phyloP scores from a whole-genome alignment of 2,888 invertebrate species.

The Brenthis ino region DNA sequence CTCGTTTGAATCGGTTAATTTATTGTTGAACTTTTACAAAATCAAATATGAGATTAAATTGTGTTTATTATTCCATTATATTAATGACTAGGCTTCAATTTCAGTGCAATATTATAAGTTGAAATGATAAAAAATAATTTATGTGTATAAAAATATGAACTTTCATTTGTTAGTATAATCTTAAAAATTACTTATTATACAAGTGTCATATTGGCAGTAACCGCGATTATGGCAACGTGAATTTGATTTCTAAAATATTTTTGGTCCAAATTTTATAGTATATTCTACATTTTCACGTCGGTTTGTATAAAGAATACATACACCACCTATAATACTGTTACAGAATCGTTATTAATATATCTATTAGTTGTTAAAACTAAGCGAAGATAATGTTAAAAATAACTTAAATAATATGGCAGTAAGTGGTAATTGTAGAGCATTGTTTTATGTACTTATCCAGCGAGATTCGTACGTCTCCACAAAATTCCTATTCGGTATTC shows the following conservation, averaged over 20 bases:
- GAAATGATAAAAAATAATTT: constrained; percentile 36
- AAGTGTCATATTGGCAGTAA: constrained; percentile 80
- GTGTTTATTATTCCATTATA: constrained; percentile 12
- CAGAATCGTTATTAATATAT: constrained; percentile 56
- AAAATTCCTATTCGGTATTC: constrained; percentile 25
- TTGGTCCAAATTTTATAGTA: constrained; percentile 76
- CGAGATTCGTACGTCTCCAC: constrained; percentile 71
- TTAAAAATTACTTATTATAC: constrained; percentile 50
- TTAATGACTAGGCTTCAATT: constrained; percentile 28
- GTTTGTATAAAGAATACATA: constrained; percentile 71
- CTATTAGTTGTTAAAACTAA: constrained; percentile 71
- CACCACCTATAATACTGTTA: constrained; percentile 80
- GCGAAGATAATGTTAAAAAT: constrained; percentile 72
- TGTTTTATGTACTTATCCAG: constrained; percentile 54
- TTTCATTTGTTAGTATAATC: constrained; percentile 43
- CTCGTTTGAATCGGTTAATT: background rate
- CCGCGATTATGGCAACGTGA: constrained; percentile 79
- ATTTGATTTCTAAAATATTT: constrained; percentile 78
- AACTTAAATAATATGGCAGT: constrained; percentile 80
- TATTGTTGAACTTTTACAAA: background rate
- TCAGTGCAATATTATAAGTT: constrained; percentile 14
- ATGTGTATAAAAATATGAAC: constrained; percentile 70
- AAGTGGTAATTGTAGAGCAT: constrained; percentile 62
- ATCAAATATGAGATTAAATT: constrained; percentile 7
- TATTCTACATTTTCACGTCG: constrained; percentile 63